Evolutionary conservation across 2,797 vertebrate species (phyloP).

Genomic region (Sebastolobus alascanus): DNA sequence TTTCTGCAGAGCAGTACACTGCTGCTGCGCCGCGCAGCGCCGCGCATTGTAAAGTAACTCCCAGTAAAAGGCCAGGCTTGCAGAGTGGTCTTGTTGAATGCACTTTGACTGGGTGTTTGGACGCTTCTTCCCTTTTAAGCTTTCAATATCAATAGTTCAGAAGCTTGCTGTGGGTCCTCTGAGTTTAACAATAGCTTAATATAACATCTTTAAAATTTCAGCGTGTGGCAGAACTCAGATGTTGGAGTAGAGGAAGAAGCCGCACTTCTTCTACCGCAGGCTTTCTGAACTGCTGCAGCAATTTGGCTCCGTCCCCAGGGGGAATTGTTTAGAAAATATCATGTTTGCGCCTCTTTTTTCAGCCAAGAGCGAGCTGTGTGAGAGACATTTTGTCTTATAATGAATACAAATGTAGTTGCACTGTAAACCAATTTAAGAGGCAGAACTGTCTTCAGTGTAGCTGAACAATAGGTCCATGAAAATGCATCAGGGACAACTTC

Average conservation of each 20-base stretch:
- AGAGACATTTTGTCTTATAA: constrained; percentile 35
- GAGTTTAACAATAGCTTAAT: constrained; percentile 61
- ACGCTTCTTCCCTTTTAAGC: constrained; percentile 62
- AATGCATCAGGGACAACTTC: constrained; percentile 52
- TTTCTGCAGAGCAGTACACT: constrained; percentile 36
- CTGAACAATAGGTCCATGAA: constrained; percentile 23
- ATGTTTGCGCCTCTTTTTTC: constrained; percentile 34
- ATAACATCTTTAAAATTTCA: constrained; percentile 55
- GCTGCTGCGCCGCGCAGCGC: constrained; percentile 7
- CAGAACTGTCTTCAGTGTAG: constrained; percentile 12
- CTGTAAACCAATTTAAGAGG: constrained; percentile 34
- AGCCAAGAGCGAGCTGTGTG: constrained; percentile 1
- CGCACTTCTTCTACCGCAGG: not conserved
- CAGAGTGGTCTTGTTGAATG: constrained; percentile 62
- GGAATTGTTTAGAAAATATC: constrained; percentile 41
- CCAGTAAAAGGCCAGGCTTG: constrained; percentile 55
- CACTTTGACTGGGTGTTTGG: constrained; percentile 68
- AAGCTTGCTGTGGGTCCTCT: constrained; percentile 23
- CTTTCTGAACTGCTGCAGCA: constrained; percentile 49
- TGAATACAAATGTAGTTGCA: constrained; percentile 48
- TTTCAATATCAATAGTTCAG: constrained; percentile 72
- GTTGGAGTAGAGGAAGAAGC: constrained; percentile 33
- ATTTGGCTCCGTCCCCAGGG: constrained; percentile 24
- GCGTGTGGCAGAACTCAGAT: constrained; percentile 33
- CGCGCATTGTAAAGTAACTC: constrained; percentile 47